phyloP scores from a whole-genome alignment of 2,888 invertebrate species.

The Leucania comma region DNA sequence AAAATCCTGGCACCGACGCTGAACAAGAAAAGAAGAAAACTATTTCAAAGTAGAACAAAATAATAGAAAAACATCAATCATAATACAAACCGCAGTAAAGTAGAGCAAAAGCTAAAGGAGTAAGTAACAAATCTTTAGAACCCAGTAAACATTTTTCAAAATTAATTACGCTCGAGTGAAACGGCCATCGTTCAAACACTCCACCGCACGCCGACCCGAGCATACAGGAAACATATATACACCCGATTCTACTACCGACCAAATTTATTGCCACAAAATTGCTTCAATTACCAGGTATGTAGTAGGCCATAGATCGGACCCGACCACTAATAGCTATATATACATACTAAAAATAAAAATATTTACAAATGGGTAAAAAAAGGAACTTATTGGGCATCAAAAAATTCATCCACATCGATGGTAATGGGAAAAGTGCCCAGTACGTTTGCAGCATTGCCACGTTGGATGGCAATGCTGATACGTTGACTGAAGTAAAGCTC shows the following conservation, averaged over 20 bases:
- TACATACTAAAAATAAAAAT: no score
- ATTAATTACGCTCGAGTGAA: slow-evolving; percentile 39
- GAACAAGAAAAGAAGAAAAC: background rate
- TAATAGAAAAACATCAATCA: slow-evolving; percentile 18
- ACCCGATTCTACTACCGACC: slow-evolving; percentile 50
- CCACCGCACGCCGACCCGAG: slow-evolving; percentile 49
- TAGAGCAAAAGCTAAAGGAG: slow-evolving; percentile 9
- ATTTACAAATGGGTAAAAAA: no score
- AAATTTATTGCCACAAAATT: slow-evolving; percentile 71
- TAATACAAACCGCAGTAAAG: background rate
- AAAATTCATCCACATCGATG: no score
- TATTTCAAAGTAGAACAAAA: slow-evolving; percentile 3
- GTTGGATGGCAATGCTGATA: no score
- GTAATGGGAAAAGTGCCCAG: no score
- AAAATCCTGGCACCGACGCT: background rate
- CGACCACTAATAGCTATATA: no score
- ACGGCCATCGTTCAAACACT: slow-evolving; percentile 48
- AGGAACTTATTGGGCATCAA: no score
- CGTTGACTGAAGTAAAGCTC: no score
- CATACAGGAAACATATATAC: slow-evolving; percentile 57
- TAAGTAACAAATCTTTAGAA: slow-evolving; percentile 14
- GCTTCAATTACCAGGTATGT: slow-evolving; percentile 65
- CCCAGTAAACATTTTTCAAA: slow-evolving; percentile 15
- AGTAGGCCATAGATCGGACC: slow-evolving; percentile 59
- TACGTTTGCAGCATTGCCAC: no score